phyloP scores from a whole-genome alignment of 2,888 invertebrate genomes.

The Hirtodrosophila cameraria region DNA sequence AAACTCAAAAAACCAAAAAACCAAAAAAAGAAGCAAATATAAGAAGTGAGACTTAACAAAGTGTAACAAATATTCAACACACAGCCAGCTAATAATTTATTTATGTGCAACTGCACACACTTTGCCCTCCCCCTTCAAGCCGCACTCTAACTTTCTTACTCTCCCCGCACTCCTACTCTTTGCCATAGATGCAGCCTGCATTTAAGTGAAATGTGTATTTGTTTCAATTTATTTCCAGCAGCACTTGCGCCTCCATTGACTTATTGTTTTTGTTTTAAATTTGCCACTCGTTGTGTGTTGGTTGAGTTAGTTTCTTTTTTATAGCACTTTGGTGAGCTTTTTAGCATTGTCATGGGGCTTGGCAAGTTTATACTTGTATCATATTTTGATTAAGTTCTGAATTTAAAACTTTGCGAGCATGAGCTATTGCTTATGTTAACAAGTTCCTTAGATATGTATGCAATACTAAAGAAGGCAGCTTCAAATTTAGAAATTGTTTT shows the following conservation, averaged over 20 bases:
- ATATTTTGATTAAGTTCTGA: background rate
- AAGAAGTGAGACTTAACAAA: slow-evolving; percentile 21
- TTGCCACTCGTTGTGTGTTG: slow-evolving; percentile 8
- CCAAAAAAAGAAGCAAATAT: slow-evolving; percentile 13
- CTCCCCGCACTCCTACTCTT: no score
- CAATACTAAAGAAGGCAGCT: no score
- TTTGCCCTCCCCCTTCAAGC: slow-evolving; percentile 2
- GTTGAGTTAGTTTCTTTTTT: slow-evolving; percentile 13
- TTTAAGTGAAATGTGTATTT: slow-evolving; percentile 47
- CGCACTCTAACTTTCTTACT: background rate
- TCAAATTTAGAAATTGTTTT: no score
- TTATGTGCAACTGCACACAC: slow-evolving; percentile 47
- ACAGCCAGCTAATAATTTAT: slow-evolving; percentile 46
- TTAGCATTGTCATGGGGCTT: slow-evolving; percentile 5
- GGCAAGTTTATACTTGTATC: background rate
- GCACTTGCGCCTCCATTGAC: slow-evolving; percentile 40
- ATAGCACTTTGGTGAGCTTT: slow-evolving; percentile 14
- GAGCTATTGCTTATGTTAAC: background rate
- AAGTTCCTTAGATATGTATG: no score
- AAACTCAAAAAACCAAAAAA: slow-evolving; percentile 21
- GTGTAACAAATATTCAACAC: slow-evolving; percentile 17
- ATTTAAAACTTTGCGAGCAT: background rate
- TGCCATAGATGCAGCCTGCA: slow-evolving; percentile 18
- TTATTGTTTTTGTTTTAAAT: slow-evolving; percentile 39
- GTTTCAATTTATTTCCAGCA: slow-evolving; percentile 44